Evolutionary conservation across 2,888 invertebrate genomes (phyloP).

Genomic region (Apoda limacodes): DNA sequence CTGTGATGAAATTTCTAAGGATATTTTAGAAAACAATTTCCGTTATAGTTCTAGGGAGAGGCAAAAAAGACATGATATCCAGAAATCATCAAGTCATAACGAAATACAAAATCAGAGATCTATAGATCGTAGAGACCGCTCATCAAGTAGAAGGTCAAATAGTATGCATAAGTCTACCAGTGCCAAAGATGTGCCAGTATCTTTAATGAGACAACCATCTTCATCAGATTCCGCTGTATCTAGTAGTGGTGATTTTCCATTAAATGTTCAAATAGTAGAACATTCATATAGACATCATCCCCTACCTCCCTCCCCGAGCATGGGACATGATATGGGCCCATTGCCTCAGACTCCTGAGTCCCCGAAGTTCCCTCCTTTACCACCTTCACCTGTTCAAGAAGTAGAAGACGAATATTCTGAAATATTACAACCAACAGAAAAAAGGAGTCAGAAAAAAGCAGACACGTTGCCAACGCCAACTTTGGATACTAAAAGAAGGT

Average conservation of each 20-base stretch:
- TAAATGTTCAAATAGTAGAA: constrained; percentile 75
- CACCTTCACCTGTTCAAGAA: constrained; percentile 87
- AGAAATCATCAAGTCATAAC: constrained; percentile 73
- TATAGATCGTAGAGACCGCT: constrained; percentile 60
- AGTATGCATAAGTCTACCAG: constrained; percentile 82
- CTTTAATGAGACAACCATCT: constrained; percentile 63
- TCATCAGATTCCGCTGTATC: constrained; percentile 65
- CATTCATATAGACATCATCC: constrained; percentile 62
- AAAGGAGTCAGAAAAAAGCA: constrained; percentile 58
- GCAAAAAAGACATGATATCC: constrained; percentile 68
- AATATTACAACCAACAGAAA: constrained; percentile 66
- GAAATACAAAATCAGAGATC: constrained; percentile 69
- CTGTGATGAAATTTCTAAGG: constrained; percentile 65
- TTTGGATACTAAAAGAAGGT: constrained; percentile 60
- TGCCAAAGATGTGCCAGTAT: constrained; percentile 76
- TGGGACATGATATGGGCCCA: constrained; percentile 55
- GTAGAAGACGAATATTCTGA: constrained; percentile 81
- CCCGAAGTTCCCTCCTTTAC: constrained; percentile 78
- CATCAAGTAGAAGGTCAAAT: constrained; percentile 61
- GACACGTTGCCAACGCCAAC: constrained; percentile 68
- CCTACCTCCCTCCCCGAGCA: constrained; percentile 49
- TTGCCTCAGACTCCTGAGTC: constrained; percentile 62
- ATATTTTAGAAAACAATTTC: constrained; percentile 62
- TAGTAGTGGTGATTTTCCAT: constrained; percentile 70
- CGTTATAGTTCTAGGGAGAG: constrained; percentile 66